phyloP scores from a whole-genome alignment of 2,888 invertebrate genomes.

The Crioceris asparagi region DNA sequence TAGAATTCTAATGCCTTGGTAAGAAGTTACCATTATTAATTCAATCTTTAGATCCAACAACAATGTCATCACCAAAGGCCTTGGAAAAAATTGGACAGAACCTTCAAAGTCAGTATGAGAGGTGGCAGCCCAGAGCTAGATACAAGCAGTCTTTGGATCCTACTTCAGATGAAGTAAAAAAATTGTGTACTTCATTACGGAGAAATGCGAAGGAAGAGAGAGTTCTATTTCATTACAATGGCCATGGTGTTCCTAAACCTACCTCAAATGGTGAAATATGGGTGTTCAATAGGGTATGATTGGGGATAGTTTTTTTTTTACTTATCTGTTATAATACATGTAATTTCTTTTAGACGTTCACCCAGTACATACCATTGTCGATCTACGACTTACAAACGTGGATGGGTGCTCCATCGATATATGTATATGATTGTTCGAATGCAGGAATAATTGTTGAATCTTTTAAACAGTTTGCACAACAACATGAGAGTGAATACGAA shows the following conservation, averaged over 20 bases:
- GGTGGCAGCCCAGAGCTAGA: conserved; percentile 96
- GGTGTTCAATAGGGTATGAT: conserved; percentile 89
- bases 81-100: conserved; percentile 84
- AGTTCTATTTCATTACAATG: conserved; percentile 98
- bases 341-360: conserved; percentile 64
- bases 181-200: conserved; percentile 85
- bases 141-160: conserved; percentile 97
- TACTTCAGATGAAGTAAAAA: conserved; percentile 95
- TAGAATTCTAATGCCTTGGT: too few species aligned
- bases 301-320: not conserved
- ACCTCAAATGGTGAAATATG: conserved; percentile 98
- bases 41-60: conserved; percentile 62
- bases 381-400: conserved; percentile 97
- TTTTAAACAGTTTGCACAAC: conserved; percentile 80
- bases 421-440: conserved; percentile 98
- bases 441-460: conserved; percentile 93
- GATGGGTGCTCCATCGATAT: conserved; percentile 99
- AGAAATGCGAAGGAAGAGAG: conserved; percentile 97
- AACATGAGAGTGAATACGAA: conserved; percentile 76
- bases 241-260: conserved; percentile 97
- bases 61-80: conserved; percentile 83
- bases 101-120: conserved; percentile 92
- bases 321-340: not conserved
- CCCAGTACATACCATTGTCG: conserved; percentile 98
- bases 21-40: too few species aligned